Evolutionary conservation across 1,140 invertebrate genomes (phyloP).

Genomic region (Drosophila carrolli): DNA sequence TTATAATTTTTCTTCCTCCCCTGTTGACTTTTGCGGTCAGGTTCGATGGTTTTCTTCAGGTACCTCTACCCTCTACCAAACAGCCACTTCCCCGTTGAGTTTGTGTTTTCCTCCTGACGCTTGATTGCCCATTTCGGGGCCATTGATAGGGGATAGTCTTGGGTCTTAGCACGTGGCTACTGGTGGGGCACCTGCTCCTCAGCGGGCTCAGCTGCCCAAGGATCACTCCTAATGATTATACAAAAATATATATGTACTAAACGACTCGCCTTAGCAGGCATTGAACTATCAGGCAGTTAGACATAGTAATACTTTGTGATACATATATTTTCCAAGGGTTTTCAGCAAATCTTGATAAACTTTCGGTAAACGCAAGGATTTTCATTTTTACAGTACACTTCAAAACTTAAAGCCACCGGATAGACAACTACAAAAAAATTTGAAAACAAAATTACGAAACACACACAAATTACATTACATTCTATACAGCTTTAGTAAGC

Average conservation of each 20-base stretch:
- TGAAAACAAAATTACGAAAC: constrained; percentile 9
- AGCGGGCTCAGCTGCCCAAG: constrained; percentile 15
- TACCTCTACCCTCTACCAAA: not conserved
- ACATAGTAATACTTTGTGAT: not conserved
- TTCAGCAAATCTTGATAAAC: constrained; percentile 8
- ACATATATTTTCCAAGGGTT: not conserved
- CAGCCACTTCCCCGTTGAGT: constrained; percentile 3
- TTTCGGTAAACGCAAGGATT: constrained; percentile 8
- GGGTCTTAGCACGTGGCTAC: constrained; percentile 54
- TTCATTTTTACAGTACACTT: constrained; percentile 32
- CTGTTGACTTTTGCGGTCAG: constrained; percentile 17
- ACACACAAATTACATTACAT: not conserved
- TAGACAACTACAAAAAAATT: constrained; percentile 3
- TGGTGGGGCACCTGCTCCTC: constrained; percentile 37
- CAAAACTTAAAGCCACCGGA: constrained; percentile 1
- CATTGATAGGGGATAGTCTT: constrained; percentile 48
- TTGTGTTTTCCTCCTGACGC: constrained; percentile 34
- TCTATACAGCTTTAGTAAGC: too few species aligned
- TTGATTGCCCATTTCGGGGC: constrained; percentile 15
- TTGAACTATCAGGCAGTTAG: not conserved
- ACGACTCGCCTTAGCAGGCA: not conserved
- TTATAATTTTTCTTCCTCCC: constrained; percentile 68
- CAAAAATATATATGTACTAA: not conserved
- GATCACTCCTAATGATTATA: not conserved
- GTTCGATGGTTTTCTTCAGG: constrained; percentile 8